These are phyloP conservation scores for Bothrops jararaca DNA, from an alignment of 2,113 vertebrate genomes.

Conservation along the genomic window DNA sequence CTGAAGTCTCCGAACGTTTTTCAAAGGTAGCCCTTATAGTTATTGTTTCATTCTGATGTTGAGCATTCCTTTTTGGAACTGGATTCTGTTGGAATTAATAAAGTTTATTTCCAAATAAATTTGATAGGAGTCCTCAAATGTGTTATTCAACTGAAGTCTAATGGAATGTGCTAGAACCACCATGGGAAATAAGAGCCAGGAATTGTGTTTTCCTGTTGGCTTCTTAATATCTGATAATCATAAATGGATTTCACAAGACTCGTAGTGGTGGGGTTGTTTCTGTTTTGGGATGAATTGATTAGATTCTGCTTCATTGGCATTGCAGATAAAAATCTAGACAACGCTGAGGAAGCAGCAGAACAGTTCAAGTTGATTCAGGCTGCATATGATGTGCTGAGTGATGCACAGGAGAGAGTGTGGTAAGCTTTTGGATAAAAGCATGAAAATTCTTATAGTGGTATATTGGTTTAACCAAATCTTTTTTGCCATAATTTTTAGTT, in stretches of 20 bases:
- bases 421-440: constrained; percentile 49
- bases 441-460: not conserved
- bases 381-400: constrained; percentile 92
- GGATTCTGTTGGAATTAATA: not conserved
- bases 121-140: not conserved
- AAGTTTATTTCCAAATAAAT: not conserved
- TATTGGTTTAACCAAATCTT: not conserved
- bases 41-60: too few species aligned
- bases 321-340: constrained; percentile 94
- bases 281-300: not conserved
- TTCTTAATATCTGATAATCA: not conserved
- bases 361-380: constrained; percentile 96
- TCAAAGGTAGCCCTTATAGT: too few species aligned
- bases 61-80: not conserved
- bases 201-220: not conserved
- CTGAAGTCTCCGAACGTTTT: too few species aligned
- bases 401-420: constrained; percentile 95
- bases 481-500: not conserved
- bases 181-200: not conserved
- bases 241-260: not conserved
- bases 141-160: not conserved
- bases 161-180: not conserved
- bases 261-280: too few species aligned
- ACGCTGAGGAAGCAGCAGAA: constrained; percentile 86
- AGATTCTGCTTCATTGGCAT: constrained; percentile 4